A percentile compares a stretch with the other conserved stretches of the same genome.
Evolutionary conservation across 2,797 vertebrate genomes (phyloP).

Genomic region (Capromys pilorides): DNA sequence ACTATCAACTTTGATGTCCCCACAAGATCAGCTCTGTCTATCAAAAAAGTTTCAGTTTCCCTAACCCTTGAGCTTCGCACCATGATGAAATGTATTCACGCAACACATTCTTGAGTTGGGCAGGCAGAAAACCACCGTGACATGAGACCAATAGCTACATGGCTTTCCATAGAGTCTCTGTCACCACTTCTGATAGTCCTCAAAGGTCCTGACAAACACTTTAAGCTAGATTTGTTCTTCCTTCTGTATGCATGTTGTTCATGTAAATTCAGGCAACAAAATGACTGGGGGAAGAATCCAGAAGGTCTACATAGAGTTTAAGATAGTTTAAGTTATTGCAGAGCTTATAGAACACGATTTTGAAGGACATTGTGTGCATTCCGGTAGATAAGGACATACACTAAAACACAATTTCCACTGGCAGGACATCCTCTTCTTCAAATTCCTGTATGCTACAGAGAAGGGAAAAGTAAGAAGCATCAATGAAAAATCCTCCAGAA

Average conservation of each 20-base stretch:
- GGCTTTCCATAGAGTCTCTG: conserved; percentile 49
- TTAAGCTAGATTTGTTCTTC: conserved; percentile 14
- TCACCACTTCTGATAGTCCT: neutral
- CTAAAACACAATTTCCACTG: conserved; percentile 49
- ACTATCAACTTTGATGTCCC: conserved; percentile 81
- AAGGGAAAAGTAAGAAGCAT: no score
- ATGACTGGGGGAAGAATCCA: neutral
- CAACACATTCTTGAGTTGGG: conserved; percentile 64
- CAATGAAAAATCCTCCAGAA: no score
- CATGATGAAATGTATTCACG: conserved; percentile 69
- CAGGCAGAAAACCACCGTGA: conserved; percentile 66
- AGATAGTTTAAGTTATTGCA: neutral
- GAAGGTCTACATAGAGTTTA: neutral
- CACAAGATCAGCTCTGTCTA: conserved; percentile 73
- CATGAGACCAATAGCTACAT: conserved; percentile 63
- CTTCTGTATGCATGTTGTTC: neutral
- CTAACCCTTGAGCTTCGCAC: conserved; percentile 56
- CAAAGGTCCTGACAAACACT: neutral
- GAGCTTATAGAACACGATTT: conserved; percentile 50
- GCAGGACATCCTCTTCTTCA: neutral
- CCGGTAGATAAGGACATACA: no score
- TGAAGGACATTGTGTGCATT: neutral
- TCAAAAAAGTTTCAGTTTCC: conserved; percentile 62
- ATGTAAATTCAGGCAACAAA: conserved; percentile 52
- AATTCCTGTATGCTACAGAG: neutral